Conservation (phyloP, 2,888 invertebrate genomes). For the Lasioglossum leucozonium region DNA sequence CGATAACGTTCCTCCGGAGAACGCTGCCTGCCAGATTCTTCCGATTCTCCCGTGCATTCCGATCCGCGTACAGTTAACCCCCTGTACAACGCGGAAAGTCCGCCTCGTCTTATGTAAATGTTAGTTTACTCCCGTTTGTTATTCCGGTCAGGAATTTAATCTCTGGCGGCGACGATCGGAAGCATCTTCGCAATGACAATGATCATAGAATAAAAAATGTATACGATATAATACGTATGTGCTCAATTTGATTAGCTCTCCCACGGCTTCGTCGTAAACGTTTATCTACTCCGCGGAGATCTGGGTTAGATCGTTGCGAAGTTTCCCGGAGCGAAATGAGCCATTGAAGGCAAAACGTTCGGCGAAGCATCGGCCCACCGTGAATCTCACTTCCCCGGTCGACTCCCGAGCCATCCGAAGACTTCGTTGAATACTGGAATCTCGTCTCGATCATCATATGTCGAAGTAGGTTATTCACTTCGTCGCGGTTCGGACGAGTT, state of each 20-base stretch:
- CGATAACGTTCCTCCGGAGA: slow-evolving; percentile 75
- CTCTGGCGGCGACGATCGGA: too few relatives aligned
- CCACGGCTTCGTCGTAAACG: not conserved
- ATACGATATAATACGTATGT: too few relatives aligned
- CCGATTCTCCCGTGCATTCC: not conserved
- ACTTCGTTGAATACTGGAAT: slow-evolving; percentile 17
- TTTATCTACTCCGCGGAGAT: not conserved
- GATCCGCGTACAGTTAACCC: not conserved
- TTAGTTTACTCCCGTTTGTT: not conserved
- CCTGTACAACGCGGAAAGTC: not conserved
- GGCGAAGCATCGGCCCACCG: not conserved
- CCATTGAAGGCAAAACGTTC: slow-evolving; percentile 4
- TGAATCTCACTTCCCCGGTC: slow-evolving; percentile 2
- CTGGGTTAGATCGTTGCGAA: not conserved
- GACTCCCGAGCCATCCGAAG: not conserved
- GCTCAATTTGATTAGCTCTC: not conserved
- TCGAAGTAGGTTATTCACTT: slow-evolving; percentile 27
- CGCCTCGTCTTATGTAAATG: not conserved
- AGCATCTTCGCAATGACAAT: too few relatives aligned
- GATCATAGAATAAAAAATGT: too few relatives aligned
- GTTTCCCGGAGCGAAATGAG: not conserved
- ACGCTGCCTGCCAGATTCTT: slow-evolving; percentile 38
- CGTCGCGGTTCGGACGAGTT: slow-evolving; percentile 10
- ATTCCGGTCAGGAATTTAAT: not conserved
- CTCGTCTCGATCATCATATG: not conserved